Percentiles rank a stretch among this genome's conserved stretches.
Evolutionary conservation across 2,888 invertebrate genomes (phyloP).

Genomic region (Pristionchus maxplancki): DNA sequence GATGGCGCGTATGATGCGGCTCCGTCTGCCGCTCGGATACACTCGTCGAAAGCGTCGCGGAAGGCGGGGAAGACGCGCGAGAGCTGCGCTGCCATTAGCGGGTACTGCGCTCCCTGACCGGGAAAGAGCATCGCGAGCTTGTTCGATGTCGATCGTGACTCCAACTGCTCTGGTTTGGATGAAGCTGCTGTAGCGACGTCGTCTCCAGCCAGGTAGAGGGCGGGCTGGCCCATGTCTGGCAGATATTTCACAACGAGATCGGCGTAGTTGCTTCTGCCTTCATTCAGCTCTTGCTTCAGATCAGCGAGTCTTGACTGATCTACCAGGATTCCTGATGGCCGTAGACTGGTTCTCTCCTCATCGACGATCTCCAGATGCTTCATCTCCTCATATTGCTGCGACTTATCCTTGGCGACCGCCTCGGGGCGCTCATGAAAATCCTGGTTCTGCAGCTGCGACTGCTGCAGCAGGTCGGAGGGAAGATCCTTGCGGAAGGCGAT

Average conservation of each 20-base stretch:
- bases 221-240: background rate
- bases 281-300: background rate
- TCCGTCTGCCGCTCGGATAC: background rate
- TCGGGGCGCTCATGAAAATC: background rate
- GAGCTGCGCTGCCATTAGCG: constrained; percentile 67
- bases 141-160: background rate
- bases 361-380: background rate
- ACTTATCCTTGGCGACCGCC: background rate
- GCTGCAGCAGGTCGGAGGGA: constrained; percentile 54
- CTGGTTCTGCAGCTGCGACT: background rate
- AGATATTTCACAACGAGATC: constrained; percentile 20
- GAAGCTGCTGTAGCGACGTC: background rate
- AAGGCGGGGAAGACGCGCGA: constrained; percentile 60
- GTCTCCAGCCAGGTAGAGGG: background rate
- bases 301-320: background rate
- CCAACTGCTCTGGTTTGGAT: background rate
- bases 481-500: constrained; percentile 65
- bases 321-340: background rate
- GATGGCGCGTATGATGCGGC: background rate
- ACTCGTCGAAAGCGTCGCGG: constrained; percentile 55
- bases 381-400: background rate
- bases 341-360: background rate
- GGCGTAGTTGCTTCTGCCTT: background rate
- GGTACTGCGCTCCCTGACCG: constrained; percentile 70
- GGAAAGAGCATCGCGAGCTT: constrained; percentile 64